Percentiles rank a stretch among this genome's conserved stretches.
phyloP scores from a whole-genome alignment of 2,888 invertebrate species.

The Taphrorychus bicolor region DNA sequence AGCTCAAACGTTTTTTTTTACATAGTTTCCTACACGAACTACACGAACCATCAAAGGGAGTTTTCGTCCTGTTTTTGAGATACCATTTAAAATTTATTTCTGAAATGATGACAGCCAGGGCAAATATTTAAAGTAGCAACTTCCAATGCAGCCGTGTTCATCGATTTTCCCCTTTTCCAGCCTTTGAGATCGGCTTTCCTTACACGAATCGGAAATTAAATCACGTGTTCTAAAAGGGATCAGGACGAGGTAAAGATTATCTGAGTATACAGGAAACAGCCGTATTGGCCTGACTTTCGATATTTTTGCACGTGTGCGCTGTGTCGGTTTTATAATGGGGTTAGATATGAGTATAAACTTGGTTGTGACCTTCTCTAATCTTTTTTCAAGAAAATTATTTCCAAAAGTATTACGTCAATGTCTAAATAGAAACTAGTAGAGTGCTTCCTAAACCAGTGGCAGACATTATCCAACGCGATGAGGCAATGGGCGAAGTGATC shows the following conservation, averaged over 20 bases:
- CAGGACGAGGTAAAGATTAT: slow-evolving; percentile 26
- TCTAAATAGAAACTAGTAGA: too few species aligned
- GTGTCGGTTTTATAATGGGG: neutral
- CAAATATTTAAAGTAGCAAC: slow-evolving; percentile 15
- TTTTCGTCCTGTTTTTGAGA: neutral
- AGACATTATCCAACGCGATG: too few species aligned
- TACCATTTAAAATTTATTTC: neutral
- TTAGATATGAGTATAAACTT: too few species aligned
- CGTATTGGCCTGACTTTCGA: slow-evolving; percentile 15
- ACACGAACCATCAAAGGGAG: neutral
- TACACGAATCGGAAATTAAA: slow-evolving; percentile 35
- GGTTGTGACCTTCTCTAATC: too few species aligned
- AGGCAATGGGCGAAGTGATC: too few species aligned
- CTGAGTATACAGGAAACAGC: slow-evolving; percentile 32
- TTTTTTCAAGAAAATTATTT: too few species aligned
- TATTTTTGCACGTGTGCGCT: neutral
- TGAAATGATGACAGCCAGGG: neutral
- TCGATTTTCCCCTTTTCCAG: slow-evolving; percentile 22
- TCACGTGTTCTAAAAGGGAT: slow-evolving; percentile 33
- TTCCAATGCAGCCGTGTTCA: slow-evolving; percentile 9
- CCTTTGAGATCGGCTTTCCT: slow-evolving; percentile 26
- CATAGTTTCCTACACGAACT: neutral
- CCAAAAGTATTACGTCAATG: too few species aligned
- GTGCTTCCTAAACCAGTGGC: too few species aligned
- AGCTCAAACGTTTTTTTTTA: neutral